Base-by-base conservation (phyloP, 2,888 invertebrate species). In the Ceratothoa steindachneri region DNA sequence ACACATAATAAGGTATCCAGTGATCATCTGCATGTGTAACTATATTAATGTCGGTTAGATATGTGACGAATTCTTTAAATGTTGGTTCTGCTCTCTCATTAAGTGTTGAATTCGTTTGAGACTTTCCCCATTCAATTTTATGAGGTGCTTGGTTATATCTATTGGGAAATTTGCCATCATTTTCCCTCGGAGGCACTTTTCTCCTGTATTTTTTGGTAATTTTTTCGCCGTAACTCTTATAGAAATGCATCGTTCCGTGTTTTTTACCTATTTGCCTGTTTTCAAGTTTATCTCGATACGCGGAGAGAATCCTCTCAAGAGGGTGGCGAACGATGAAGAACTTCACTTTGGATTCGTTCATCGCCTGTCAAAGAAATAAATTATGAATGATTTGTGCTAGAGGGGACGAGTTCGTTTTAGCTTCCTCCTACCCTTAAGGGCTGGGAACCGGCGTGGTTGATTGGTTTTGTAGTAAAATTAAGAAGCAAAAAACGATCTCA, bases 211-310 rank as follows among this genome's bases (percentile, higher is more conserved):
- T 85, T 65, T 82, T 81, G 9, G 88, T 86, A 55, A 87, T 88
- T 80, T 83, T 81, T 53, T 83, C 81, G 0, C 87, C 88, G 81
- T 85, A 87, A 75, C 84, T 84, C 71, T 83, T 81, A 80, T 87
- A 86, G 82, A 86, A 88, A 81, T 87, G 86, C 30, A 83, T 81
- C 31, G 85, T 86, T 24, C 86, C 86, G 77, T 86, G 86, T 77
- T 86, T 84, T 30, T 83, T 82, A n/a, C 85, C 85, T 64, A 80
- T 71, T 41, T 81, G 80, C 41, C 51, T 52, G 81, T 85, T 84
- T 78, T 86, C 86, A 81, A 96, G 89, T 86, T 89, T 89, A 82
- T 89, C 88, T 31, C 87, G 83, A 81, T 87, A 89, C 0, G 88
- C 88, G 2, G 88, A 88, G 28, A 89, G 82, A 30, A 89, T 81